Evolutionary conservation across 2,113 vertebrate species (phyloP).

Genomic region (Lutjanus erythropterus): DNA sequence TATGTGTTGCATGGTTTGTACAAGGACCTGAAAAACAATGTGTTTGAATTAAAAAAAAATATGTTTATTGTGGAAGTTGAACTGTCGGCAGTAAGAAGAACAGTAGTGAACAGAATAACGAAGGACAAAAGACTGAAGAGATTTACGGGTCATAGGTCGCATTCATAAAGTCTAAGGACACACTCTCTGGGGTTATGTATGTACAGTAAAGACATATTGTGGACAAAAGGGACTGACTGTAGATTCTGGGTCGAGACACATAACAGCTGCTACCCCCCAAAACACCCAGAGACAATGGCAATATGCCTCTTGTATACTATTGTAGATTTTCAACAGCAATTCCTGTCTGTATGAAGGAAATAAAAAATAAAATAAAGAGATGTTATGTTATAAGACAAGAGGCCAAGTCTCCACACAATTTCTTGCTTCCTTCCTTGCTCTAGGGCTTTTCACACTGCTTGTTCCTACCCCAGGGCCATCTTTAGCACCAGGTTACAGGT

Average conservation of each 20-base stretch:
- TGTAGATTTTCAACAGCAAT: constrained; percentile 70
- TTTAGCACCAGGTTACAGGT: no score
- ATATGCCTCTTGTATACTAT: constrained; percentile 56
- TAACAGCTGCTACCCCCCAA: constrained; percentile 18
- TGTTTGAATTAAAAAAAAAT: constrained; percentile 16
- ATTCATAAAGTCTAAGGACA: constrained; percentile 12
- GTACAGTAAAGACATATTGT: constrained; percentile 48
- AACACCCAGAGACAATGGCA: constrained; percentile 46
- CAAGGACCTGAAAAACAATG: constrained; percentile 25
- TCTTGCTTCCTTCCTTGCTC: constrained; percentile 3
- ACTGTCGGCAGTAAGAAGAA: constrained; percentile 3
- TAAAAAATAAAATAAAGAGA: constrained; percentile 66
- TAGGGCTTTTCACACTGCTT: no score
- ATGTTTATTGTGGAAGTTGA: constrained; percentile 17
- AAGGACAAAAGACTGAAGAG: background rate
- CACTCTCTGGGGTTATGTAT: constrained; percentile 3
- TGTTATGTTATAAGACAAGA: constrained; percentile 57
- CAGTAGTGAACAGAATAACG: no score
- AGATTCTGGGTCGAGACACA: constrained; percentile 9
- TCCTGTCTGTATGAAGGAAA: constrained; percentile 69
- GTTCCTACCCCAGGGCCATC: no score
- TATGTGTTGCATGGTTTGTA: constrained; percentile 68
- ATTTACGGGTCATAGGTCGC: constrained; percentile 7
- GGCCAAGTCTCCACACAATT: background rate
- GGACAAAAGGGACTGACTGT: constrained; percentile 33